Evolutionary conservation across 1,140 invertebrate species (phyloP), one percentile per base, ranked within the genome.

Genomic region (Oedothorax gibbosus): DNA sequence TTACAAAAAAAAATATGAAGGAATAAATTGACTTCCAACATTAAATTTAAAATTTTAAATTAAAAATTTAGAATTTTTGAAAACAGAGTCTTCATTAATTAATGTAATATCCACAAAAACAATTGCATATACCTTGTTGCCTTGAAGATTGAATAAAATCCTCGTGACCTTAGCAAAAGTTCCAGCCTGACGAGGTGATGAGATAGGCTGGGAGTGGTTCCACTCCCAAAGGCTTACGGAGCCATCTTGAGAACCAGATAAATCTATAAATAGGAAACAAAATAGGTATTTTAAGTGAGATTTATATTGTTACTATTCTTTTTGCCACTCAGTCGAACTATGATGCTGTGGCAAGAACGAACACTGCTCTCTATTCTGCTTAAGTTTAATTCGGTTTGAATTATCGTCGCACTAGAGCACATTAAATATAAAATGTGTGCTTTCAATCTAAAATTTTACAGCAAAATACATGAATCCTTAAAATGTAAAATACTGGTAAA

Each of bases 191-290:
- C 98, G 92, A 7, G 97, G 95, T 60, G 95, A 95, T 87, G 96
- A 95, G 10, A 99, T 94, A 14, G 96, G 94, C 84, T 96, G 95
- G 56, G 94, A 93, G 90, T 99, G 97, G 21, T 96, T 96, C 97
- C 98, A 99, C 91, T 99, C 98, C 97, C 98, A 99, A 84, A 99
- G 92, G 86, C 96, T 94, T 7, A 99, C 98, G 3, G 97, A 98
- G 12, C 98, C 98, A 92, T 99, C 98, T 89, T 98, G 96, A 76
- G 96, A 95, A 78, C 98, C 98, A 75, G 97, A 98, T 87, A 99
- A 90, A 92, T 99, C 97, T 97, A 87, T 65, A 60, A 60, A 60
- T 60, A 60, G 57, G 12, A 7, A 60, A 60, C 12, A 14, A 60
- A 60, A 11, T 14, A 60, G 35, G 57, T 60, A 60, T 4, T 60